Evolutionary conservation across 2,113 vertebrate genomes (phyloP).

Genomic region (Urocolius indicus): DNA sequence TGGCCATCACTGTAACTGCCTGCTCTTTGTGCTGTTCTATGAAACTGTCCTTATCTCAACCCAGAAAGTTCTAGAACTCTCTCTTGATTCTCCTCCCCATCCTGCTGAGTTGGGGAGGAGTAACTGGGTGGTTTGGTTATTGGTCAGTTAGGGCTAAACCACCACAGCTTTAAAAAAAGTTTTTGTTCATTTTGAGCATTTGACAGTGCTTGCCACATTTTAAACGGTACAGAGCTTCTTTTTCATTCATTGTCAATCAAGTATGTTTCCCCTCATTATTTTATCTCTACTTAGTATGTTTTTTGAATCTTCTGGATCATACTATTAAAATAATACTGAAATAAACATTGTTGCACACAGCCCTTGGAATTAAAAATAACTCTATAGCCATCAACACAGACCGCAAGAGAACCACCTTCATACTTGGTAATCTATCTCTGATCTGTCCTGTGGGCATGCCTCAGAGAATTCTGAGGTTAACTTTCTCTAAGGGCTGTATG

Average conservation of each 20-base stretch:
- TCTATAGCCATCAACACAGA: not conserved
- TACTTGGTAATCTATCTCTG: not conserved
- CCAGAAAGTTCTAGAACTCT: too few relatives aligned
- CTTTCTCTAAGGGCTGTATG: not conserved
- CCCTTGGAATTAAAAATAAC: not conserved
- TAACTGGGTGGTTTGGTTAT: too few relatives aligned
- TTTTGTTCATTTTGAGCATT: not conserved
- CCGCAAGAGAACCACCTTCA: not conserved
- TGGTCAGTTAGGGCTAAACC: too few relatives aligned
- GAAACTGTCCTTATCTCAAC: too few relatives aligned
- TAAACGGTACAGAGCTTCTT: not conserved
- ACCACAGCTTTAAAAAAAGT: not conserved
- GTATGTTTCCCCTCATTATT: not conserved
- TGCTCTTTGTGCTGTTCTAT: too few relatives aligned
- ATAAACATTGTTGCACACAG: not conserved
- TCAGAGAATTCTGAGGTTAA: slow-evolving; percentile 28
- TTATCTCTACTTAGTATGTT: not conserved
- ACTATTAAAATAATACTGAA: slow-evolving; percentile 7
- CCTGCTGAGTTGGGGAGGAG: too few relatives aligned
- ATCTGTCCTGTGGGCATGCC: slow-evolving; percentile 19
- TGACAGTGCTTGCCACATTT: not conserved
- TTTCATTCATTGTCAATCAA: not conserved
- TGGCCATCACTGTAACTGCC: too few relatives aligned
- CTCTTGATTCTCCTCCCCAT: too few relatives aligned
- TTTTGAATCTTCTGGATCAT: not conserved